A percentile compares a stretch with the other conserved stretches of the same genome.
phyloP scores from a whole-genome alignment of 1,140 invertebrate species.

The Drosophila littoralis region DNA sequence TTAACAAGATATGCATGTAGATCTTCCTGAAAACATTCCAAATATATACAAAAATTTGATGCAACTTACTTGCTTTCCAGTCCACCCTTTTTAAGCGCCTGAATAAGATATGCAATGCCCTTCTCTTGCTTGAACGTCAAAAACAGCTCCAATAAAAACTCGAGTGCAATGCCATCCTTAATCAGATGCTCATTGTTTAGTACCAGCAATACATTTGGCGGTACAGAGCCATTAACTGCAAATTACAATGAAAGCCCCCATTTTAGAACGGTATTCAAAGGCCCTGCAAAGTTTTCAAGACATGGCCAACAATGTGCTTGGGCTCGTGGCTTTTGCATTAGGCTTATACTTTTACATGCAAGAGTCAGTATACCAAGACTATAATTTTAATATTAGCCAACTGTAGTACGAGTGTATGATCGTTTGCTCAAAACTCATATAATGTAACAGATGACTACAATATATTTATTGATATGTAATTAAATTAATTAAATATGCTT shows the following conservation, averaged over 20 bases:
- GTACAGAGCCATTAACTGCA: conserved; percentile 92
- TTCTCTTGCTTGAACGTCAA: conserved; percentile 96
- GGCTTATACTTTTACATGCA: conserved; percentile 45
- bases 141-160: conserved; percentile 96
- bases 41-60: neutral
- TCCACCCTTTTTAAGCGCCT: conserved; percentile 94
- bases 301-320: conserved; percentile 56
- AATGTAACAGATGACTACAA: conserved; percentile 33
- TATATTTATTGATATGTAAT: conserved; percentile 2
- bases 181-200: conserved; percentile 96
- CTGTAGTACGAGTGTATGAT: conserved; percentile 28
- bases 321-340: conserved; percentile 76
- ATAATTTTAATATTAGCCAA: conserved; percentile 61
- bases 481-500: conserved; percentile 53
- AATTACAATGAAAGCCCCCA: neutral
- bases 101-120: conserved; percentile 93
- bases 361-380: conserved; percentile 84
- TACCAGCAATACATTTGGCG: conserved; percentile 92
- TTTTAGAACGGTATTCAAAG: neutral
- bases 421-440: conserved; percentile 35
- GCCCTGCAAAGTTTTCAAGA: neutral
- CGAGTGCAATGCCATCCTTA: conserved; percentile 96
- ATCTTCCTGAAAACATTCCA: conserved; percentile 83
- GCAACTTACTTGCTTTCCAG: conserved; percentile 90
- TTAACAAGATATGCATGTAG: conserved; percentile 50